A percentile compares a stretch with the other conserved stretches of the same genome.
phyloP scores from a whole-genome alignment of 2,113 vertebrate genomes.

The cat (Felis catus) region F.catus_Fca126_mat1.0 CM031416.1:141156501-141157000 shows the following conservation, averaged over 20 bases:
- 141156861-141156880: not conserved
- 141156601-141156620: not conserved
- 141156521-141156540: no score
- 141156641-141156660: not conserved
- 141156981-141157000: not conserved
- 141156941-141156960: not conserved
- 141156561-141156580: not conserved
- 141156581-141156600: not conserved
- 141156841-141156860: not conserved
- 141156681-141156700: not conserved
- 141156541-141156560: not conserved
- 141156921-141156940: not conserved
- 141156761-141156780: constrained; percentile 27
- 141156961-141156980: not conserved
- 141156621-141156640: not conserved
- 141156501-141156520: no score
- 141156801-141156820: constrained; percentile 53
- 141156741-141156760: constrained; percentile 37
- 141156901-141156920: not conserved
- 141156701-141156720: not conserved
- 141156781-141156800: not conserved
- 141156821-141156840: not conserved
- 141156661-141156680: not conserved
- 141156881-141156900: not conserved
- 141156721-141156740: not conserved